Conservation (phyloP, 2,888 invertebrate genomes). For the Dioctria rufipes region DNA sequence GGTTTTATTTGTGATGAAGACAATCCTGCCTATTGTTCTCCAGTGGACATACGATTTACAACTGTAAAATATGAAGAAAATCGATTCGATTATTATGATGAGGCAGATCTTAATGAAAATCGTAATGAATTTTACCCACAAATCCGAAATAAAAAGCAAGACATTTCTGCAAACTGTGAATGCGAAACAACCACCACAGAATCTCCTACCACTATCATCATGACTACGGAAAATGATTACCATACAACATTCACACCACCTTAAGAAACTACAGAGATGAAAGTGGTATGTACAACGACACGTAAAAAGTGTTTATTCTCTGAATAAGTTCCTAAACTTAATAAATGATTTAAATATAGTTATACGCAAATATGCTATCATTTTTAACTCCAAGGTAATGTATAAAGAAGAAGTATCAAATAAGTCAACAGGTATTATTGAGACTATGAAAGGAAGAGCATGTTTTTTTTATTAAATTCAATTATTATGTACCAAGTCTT, state of each 20-base stretch:
- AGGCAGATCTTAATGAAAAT: constrained; percentile 32
- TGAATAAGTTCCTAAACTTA: no score
- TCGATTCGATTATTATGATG: not conserved
- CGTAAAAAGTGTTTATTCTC: no score
- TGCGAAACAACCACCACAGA: constrained; percentile 15
- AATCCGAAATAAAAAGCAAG: no score
- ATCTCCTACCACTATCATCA: not conserved
- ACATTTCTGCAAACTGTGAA: not conserved
- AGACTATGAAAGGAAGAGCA: no score
- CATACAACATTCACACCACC: not conserved
- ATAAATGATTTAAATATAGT: no score
- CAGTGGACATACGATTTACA: constrained; percentile 51
- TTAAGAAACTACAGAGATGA: not conserved
- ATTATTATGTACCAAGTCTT: no score
- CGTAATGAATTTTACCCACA: not conserved
- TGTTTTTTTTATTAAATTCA: no score
- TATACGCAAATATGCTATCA: no score
- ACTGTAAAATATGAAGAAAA: not conserved
- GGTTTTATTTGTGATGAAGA: constrained; percentile 61
- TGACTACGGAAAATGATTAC: not conserved
- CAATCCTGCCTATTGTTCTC: constrained; percentile 62
- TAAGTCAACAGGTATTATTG: no score
- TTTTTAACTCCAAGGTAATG: no score
- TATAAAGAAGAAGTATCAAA: no score
- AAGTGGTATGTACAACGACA: no score